phyloP scores from a whole-genome alignment of 2,888 invertebrate species.

The Tortricodes alternella region DNA sequence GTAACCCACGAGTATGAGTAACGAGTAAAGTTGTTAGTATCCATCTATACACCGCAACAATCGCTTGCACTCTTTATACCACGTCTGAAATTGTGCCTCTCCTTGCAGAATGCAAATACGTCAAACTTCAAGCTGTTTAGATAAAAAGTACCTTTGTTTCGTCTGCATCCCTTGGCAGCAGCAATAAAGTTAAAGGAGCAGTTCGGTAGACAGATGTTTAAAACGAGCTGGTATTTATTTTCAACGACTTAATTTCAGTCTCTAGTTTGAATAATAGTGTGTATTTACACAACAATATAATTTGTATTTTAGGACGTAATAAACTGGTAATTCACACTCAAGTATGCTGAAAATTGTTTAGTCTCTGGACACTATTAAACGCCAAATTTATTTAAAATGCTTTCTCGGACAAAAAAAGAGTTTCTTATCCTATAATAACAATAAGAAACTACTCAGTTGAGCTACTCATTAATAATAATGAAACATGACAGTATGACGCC shows the following conservation, averaged over 20 bases:
- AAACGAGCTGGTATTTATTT: constrained; percentile 23
- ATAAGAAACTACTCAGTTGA: not conserved
- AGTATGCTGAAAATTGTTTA: constrained; percentile 11
- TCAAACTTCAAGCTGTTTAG: constrained; percentile 41
- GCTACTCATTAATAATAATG: not conserved
- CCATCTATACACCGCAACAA: constrained; percentile 56
- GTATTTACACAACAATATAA: constrained; percentile 4
- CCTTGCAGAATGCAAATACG: constrained; percentile 65
- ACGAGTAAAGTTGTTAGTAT: constrained; percentile 55
- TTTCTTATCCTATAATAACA: not conserved
- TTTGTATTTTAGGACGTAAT: constrained; percentile 21
- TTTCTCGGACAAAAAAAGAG: too few relatives aligned
- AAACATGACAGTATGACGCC: not conserved
- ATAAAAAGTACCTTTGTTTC: constrained; percentile 55
- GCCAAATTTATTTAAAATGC: too few relatives aligned
- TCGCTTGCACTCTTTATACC: constrained; percentile 54
- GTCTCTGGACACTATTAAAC: too few relatives aligned
- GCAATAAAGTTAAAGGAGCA: constrained; percentile 26
- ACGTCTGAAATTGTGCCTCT: constrained; percentile 46
- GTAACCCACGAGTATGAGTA: constrained; percentile 41
- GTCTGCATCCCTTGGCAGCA: constrained; percentile 37
- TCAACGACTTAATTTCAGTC: constrained; percentile 17
- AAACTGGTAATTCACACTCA: not conserved
- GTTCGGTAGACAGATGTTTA: constrained; percentile 20
- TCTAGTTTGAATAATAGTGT: constrained; percentile 7